Conservation (phyloP, 2,888 invertebrate genomes). For the Nomada lathburiana region DNA sequence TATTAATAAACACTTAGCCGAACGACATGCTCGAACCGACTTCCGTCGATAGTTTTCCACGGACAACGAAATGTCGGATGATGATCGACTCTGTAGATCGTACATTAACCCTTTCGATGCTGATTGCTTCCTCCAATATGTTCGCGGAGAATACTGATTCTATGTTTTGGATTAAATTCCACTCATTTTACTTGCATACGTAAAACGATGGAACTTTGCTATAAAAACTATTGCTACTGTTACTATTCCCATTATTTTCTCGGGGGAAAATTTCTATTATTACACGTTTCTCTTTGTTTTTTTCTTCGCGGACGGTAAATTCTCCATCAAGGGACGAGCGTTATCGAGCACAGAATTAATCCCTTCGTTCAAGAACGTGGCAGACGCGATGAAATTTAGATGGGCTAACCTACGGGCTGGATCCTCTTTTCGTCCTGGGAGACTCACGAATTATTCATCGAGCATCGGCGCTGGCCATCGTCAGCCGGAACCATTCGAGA, state of each 20-base stretch:
- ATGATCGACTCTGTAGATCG: too few relatives aligned
- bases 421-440: not conserved
- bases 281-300: too few relatives aligned
- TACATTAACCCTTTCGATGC: not conserved
- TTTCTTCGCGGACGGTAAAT: not conserved
- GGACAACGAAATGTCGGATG: not conserved
- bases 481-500: constrained; percentile 34
- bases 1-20: constrained; percentile 54
- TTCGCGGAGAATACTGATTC: too few relatives aligned
- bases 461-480: constrained; percentile 12
- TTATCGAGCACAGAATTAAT: constrained; percentile 16
- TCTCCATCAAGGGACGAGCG: not conserved
- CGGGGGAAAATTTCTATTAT: not conserved
- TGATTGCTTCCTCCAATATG: too few relatives aligned
- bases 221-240: too few relatives aligned
- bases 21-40: constrained; percentile 7
- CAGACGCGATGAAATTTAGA: constrained; percentile 46
- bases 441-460: constrained; percentile 52
- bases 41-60: not conserved
- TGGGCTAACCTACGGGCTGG: constrained; percentile 1
- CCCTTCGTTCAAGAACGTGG: not conserved
- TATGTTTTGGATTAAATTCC: too few relatives aligned
- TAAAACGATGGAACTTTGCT: too few relatives aligned
- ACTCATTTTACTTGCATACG: too few relatives aligned
- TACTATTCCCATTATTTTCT: not conserved